These are phyloP conservation scores for Paratilapia polleni DNA, from an alignment of 2,113 vertebrate genomes.

Conservation along the genomic window DNA sequence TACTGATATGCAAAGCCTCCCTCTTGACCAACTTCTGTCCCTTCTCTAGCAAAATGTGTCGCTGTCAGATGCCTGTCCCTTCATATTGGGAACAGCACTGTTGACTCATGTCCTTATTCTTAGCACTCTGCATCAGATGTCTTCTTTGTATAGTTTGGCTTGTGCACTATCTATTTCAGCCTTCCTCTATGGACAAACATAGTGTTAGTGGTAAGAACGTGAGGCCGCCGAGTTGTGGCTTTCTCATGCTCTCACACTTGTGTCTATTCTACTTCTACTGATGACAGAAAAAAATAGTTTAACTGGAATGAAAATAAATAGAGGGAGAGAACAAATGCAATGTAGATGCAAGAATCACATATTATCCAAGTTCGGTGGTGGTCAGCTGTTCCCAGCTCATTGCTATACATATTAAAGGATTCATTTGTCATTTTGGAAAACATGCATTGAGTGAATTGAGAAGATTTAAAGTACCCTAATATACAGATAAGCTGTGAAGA, in stretches of 20 bases:
- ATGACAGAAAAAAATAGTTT: background rate
- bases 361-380: too few relatives aligned
- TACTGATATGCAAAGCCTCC: background rate
- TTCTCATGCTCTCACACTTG: constrained; percentile 16
- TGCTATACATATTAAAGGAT: background rate
- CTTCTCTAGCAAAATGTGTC: constrained; percentile 25
- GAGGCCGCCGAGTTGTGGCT: constrained; percentile 20
- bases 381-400: background rate
- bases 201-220: constrained; percentile 45
- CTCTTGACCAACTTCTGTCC: background rate
- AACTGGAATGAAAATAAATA: background rate
- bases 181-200: constrained; percentile 50
- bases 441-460: background rate
- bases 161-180: constrained; percentile 56
- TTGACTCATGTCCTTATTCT: constrained; percentile 67
- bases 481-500: too few relatives aligned
- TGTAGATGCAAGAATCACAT: too few relatives aligned
- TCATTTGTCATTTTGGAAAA: background rate
- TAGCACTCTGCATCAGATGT: constrained; percentile 53
- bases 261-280: background rate
- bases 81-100: constrained; percentile 29
- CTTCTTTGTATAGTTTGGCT: constrained; percentile 53
- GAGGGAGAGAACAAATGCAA: too few relatives aligned
- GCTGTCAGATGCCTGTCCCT: constrained; percentile 16
- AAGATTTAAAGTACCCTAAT: background rate